Conservation (phyloP, 2,113 vertebrate species). For the Ailurus styani region DNA sequence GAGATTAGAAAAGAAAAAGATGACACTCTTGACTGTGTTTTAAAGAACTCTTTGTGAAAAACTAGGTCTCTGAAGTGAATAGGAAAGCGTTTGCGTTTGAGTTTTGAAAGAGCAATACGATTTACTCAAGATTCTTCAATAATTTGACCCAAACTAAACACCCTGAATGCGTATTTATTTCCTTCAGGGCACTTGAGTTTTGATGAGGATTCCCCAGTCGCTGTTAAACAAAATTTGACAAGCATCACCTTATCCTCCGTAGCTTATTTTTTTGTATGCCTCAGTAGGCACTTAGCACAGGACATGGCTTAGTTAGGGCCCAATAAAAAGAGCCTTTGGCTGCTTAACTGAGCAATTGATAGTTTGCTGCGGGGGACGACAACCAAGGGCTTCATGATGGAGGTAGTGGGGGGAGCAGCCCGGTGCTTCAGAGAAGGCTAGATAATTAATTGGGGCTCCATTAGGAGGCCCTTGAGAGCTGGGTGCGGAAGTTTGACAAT, state of each 20-base stretch:
- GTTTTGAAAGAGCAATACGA: background rate
- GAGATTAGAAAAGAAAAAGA: background rate
- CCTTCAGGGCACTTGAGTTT: background rate
- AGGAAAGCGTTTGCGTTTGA: background rate
- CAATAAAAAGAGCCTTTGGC: background rate
- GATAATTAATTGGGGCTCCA: background rate
- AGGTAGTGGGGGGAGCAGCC: background rate
- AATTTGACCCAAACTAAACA: background rate
- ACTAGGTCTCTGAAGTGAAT: background rate
- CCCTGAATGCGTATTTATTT: background rate
- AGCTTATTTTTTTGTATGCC: background rate
- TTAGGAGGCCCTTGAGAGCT: background rate
- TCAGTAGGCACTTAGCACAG: background rate
- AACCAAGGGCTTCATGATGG: background rate
- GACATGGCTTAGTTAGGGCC: background rate
- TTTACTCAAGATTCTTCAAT: slow-evolving; percentile 25
- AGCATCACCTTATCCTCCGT: background rate
- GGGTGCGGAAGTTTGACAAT: background rate
- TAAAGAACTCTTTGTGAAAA: slow-evolving; percentile 25
- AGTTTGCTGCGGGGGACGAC: background rate
- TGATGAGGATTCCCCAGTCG: background rate
- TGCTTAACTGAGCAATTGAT: background rate
- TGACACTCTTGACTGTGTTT: background rate
- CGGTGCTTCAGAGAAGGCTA: background rate
- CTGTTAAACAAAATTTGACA: background rate